Conservation (phyloP, 2,113 vertebrate genomes). For the Chaetodon auriga region DNA sequence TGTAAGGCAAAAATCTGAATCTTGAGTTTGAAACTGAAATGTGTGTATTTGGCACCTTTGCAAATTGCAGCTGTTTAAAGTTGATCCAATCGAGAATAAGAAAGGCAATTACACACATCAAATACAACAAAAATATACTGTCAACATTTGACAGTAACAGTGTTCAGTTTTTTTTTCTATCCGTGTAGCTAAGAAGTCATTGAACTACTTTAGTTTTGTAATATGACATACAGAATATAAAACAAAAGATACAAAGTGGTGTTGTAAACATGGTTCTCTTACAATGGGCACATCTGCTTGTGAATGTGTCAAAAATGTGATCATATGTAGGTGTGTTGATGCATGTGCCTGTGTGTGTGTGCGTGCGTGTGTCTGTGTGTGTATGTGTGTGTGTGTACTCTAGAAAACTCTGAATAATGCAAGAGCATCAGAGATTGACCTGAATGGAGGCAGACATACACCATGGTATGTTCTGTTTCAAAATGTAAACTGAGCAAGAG, state of each 20-base stretch:
- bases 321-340: slow-evolving; percentile 19
- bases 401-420: slow-evolving; percentile 76
- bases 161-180: slow-evolving; percentile 37
- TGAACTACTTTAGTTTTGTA: slow-evolving; percentile 61
- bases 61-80: slow-evolving; percentile 64
- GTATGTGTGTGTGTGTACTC: slow-evolving; percentile 41
- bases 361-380: slow-evolving; percentile 7
- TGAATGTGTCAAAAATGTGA: slow-evolving; percentile 59
- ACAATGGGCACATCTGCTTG: slow-evolving; percentile 63
- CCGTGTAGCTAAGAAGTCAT: slow-evolving; percentile 52
- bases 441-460: slow-evolving; percentile 85
- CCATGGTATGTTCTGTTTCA: slow-evolving; percentile 82
- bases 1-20: slow-evolving; percentile 77
- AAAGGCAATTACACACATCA: slow-evolving; percentile 68
- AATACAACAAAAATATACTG: slow-evolving; percentile 66
- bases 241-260: slow-evolving; percentile 73
- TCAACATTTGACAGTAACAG: slow-evolving; percentile 50
- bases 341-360: slow-evolving; percentile 2
- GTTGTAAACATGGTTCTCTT: slow-evolving; percentile 82
- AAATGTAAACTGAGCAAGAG: slow-evolving; percentile 87
- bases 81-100: slow-evolving; percentile 65
- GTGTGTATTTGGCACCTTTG: slow-evolving; percentile 72
- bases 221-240: slow-evolving; percentile 71
- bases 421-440: slow-evolving; percentile 82
- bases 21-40: slow-evolving; percentile 61